These are phyloP conservation scores for Euzophera pinguis DNA, from an alignment of 2,888 invertebrate species.

Conservation along the genomic window DNA sequence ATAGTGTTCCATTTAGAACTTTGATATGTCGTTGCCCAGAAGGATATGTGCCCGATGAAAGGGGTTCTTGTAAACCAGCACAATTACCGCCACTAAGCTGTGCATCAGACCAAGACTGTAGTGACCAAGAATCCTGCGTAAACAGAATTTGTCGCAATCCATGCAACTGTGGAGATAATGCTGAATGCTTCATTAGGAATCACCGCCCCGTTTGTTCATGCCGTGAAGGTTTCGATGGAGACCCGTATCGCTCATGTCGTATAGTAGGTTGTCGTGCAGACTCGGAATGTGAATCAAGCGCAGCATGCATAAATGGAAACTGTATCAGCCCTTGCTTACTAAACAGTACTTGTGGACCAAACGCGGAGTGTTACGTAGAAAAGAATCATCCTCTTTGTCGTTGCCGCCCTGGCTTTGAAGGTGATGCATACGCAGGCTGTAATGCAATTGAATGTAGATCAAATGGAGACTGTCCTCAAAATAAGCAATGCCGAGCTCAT, in stretches of 20 bases:
- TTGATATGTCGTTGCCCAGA: conserved; percentile 94
- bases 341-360: conserved; percentile 88
- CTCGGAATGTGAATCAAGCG: conserved; percentile 90
- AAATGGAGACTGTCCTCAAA: conserved; percentile 92
- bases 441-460: conserved; percentile 90
- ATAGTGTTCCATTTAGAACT: conserved; percentile 91
- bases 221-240: conserved; percentile 90
- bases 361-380: conserved; percentile 89
- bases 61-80: conserved; percentile 88
- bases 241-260: conserved; percentile 90
- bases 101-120: conserved; percentile 88
- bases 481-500: conserved; percentile 91
- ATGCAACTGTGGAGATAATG: conserved; percentile 92
- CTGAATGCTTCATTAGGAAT: conserved; percentile 88
- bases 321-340: conserved; percentile 93
- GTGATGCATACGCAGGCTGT: conserved; percentile 87
- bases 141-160: conserved; percentile 92
- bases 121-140: conserved; percentile 88
- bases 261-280: conserved; percentile 90
- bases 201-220: conserved; percentile 94
- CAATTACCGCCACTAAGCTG: conserved; percentile 87
- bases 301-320: conserved; percentile 91
- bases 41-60: conserved; percentile 89
- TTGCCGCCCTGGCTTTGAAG: conserved; percentile 89
- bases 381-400: conserved; percentile 88